Evolutionary conservation across 2,113 vertebrate genomes (phyloP).

Genomic region (Struthidea cinerea): DNA sequence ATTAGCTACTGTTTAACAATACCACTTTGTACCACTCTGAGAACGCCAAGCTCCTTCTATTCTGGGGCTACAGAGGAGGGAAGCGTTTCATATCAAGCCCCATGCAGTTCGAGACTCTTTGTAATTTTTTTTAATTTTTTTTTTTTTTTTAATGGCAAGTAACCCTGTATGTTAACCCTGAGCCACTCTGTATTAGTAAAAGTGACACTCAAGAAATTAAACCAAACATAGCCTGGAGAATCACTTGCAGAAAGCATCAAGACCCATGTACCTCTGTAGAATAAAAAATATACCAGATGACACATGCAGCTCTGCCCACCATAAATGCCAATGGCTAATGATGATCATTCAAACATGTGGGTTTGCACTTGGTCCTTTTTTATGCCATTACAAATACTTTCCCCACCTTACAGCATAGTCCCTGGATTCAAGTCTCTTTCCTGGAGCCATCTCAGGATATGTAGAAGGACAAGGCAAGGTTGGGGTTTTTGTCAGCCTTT

Average conservation of each 20-base stretch:
- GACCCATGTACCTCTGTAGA: background rate
- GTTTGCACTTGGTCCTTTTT: background rate
- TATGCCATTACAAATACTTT: background rate
- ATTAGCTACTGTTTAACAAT: constrained; percentile 71
- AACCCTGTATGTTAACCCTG: background rate
- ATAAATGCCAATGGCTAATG: background rate
- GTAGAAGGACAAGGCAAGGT: background rate
- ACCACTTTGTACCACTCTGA: constrained; percentile 65
- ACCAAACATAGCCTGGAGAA: background rate
- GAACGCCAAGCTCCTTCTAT: constrained; percentile 49
- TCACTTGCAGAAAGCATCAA: background rate
- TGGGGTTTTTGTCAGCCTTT: background rate
- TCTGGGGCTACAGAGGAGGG: constrained; percentile 48
- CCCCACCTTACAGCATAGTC: background rate
- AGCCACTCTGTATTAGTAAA: background rate
- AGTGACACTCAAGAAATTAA: background rate
- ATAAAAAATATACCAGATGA: background rate
- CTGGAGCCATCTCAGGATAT: background rate
- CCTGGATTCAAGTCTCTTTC: background rate
- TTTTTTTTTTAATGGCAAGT: background rate
- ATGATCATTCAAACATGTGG: background rate
- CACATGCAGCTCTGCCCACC: background rate
- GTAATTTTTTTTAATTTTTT: background rate
- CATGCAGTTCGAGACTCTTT: background rate
- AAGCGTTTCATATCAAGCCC: background rate